A percentile compares a stretch with the other conserved stretches of the same genome.
Evolutionary conservation across 1,140 invertebrate genomes (phyloP).

Genomic region (Bemisia tabaci): DNA sequence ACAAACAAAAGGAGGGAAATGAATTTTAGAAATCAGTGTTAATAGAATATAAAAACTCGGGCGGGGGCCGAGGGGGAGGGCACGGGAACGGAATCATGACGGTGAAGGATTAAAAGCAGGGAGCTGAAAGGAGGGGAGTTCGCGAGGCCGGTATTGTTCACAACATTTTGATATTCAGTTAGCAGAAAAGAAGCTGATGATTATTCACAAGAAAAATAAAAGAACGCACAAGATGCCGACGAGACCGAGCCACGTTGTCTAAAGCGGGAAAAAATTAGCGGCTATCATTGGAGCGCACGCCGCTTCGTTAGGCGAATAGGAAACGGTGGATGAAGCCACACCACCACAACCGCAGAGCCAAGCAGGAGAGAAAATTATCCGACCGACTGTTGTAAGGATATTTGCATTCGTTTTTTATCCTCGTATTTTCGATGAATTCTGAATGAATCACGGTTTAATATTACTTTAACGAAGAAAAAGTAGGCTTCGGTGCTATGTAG

Average conservation of each 20-base stretch:
- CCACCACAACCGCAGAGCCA: neutral
- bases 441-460: neutral
- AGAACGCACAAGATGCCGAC: neutral
- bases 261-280: too few species aligned
- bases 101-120: neutral
- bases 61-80: too few species aligned
- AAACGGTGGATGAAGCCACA: neutral
- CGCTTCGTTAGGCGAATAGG: too few species aligned
- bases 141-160: neutral
- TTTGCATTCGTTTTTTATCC: neutral
- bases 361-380: neutral
- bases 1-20: neutral
- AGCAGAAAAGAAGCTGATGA: neutral
- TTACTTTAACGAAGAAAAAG: neutral
- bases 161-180: neutral
- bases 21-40: neutral
- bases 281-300: too few species aligned
- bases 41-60: slow-evolving; percentile 1
- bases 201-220: neutral
- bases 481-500: neutral
- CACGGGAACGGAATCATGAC: too few species aligned
- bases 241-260: too few species aligned
- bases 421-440: neutral
- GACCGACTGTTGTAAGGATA: neutral
- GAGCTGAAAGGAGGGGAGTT: neutral